Conservation (phyloP, 2,797 vertebrate species). For the Sebastes aleutianus region DNA sequence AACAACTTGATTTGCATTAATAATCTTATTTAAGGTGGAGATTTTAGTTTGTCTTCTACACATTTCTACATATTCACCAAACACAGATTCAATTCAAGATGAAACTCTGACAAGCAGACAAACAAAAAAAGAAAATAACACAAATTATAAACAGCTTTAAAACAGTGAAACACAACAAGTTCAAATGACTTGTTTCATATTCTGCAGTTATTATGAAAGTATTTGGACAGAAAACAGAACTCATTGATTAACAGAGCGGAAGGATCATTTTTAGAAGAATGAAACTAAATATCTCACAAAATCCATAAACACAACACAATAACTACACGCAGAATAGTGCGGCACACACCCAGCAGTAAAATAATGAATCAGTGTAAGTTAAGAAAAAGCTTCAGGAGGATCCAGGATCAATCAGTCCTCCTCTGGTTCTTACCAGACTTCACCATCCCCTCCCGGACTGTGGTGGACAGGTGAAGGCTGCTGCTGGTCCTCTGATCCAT, state of each 20-base stretch:
- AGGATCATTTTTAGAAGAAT: not conserved
- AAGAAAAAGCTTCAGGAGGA: not conserved
- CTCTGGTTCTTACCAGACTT: slow-evolving; percentile 88
- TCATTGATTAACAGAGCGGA: not conserved
- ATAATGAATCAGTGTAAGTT: not conserved
- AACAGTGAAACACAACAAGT: not conserved
- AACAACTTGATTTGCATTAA: not conserved
- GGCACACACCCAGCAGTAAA: not conserved
- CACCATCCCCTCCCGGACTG: slow-evolving; percentile 78
- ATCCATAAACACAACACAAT: not conserved
- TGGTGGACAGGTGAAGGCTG: not conserved
- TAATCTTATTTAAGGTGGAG: not conserved
- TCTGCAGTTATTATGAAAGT: not conserved
- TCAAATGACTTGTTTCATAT: not conserved
- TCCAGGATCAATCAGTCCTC: not conserved
- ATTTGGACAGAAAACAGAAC: not conserved
- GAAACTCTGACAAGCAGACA: not conserved
- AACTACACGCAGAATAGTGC: not conserved
- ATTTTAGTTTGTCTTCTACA: not conserved
- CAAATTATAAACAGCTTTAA: not conserved
- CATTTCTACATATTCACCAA: not conserved
- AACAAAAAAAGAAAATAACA: not conserved
- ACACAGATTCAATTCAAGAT: not conserved
- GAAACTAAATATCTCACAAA: not conserved
- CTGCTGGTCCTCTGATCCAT: slow-evolving; percentile 78